phyloP scores from a whole-genome alignment of 2,888 invertebrate species.

The Cephus sareptanus region DNA sequence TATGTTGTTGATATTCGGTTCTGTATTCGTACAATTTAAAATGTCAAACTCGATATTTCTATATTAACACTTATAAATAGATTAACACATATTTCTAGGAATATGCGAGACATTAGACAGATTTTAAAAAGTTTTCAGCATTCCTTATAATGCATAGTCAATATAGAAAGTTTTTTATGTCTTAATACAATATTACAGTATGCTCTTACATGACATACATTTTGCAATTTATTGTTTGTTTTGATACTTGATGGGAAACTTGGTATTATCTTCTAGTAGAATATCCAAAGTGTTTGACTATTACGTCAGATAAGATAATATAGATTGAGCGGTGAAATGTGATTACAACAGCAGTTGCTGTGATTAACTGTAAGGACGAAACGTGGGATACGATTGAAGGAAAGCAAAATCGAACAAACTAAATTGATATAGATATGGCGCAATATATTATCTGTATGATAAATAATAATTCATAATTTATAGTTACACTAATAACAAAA shows the following conservation, averaged over 20 bases:
- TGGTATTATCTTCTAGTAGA: neutral
- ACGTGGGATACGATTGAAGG: neutral
- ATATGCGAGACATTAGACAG: neutral
- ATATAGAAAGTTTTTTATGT: neutral
- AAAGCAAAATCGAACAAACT: neutral
- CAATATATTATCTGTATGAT: constrained; percentile 4
- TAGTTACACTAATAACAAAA: neutral
- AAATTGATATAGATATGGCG: neutral
- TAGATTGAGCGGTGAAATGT: no score
- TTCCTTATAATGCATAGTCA: neutral
- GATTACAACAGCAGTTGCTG: no score
- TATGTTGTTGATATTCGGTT: neutral
- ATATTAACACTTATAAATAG: neutral
- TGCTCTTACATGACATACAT: neutral
- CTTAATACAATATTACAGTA: neutral
- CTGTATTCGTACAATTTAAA: neutral
- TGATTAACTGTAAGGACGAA: no score
- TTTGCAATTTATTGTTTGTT: neutral
- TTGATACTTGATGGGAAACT: neutral
- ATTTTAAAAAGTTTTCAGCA: neutral
- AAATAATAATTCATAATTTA: constrained; percentile 1
- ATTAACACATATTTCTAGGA: neutral
- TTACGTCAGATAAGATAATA: neutral
- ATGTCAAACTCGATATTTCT: neutral
- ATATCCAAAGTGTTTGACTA: neutral